Base-by-base conservation (phyloP, 2,113 vertebrate species). In the Willisornis vidua region DNA sequence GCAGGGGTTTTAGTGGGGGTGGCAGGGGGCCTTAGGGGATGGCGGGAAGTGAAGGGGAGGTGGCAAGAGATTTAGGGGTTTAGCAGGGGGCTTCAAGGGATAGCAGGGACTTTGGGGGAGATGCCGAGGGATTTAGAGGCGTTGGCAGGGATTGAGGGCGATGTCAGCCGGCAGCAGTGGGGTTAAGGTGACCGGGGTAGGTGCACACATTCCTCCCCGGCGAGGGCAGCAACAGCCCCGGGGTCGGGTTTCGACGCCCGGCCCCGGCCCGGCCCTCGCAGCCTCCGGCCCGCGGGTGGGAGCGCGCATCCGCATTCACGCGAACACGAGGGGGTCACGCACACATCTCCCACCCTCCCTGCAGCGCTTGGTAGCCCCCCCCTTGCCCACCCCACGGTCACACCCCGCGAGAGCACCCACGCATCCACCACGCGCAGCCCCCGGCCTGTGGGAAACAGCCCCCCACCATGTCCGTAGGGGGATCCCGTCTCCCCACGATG, bases 151-250 rank as follows among this genome's bases (percentile, higher is more conserved):
- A 58, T n/a, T 58, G 57, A 58, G 57, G 66, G 66, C 29, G 59
- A n/a, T 35, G 58, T 35, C 49, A 10, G n/a, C 29, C 49, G 55
- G 35, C 51, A 55, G 71, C 35, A 61, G 54, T 52, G 55, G 86
- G 93, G 89, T 88, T 72, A 94, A 85, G 28, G 25, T 37, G 49
- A 39, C 51, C 74, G 35, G 83, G 74, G 70, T 79, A 79, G 82
- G 73, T 87, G 73, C 75, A 48, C 70, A 28, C 90, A 95, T 95
- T 93, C 94, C 78, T 90, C 75, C 52, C 77, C n/a, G 43, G 39
- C 67, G 65, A 62, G 67, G 73, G 78, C 58, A 81, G 52, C 82
- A 80, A 54, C 45, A 65, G 89, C 61, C 83, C 71, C 35, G 20
- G 89, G 65, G 41, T 91, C 83, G 57, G 89, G 83, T 91, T 91